phyloP scores from a whole-genome alignment of 2,113 vertebrate species.

The Meriones unguiculatus region DNA sequence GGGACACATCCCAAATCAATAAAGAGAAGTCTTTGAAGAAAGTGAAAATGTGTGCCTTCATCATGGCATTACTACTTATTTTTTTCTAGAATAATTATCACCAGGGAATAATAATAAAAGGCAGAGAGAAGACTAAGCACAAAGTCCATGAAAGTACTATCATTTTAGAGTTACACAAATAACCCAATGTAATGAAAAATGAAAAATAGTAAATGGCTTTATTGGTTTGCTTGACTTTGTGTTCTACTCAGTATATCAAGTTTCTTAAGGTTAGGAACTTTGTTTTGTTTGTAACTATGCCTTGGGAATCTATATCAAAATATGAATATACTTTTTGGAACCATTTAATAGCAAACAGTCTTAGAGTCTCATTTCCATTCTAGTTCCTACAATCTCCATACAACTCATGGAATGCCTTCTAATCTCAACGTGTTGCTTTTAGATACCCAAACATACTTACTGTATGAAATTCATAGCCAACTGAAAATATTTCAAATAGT shows the following conservation, averaged over 20 bases:
- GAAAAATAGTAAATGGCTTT: neutral
- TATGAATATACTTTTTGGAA: neutral
- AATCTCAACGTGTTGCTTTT: neutral
- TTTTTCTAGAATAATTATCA: neutral
- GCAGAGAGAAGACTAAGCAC: neutral
- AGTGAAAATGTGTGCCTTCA: neutral
- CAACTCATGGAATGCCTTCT: neutral
- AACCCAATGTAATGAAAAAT: neutral
- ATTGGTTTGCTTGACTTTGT: neutral
- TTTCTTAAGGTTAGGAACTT: neutral
- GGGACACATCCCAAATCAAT: neutral
- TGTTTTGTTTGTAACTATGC: neutral
- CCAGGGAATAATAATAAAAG: neutral
- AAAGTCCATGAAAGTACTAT: neutral
- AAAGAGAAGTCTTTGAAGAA: neutral
- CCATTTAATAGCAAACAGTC: no score
- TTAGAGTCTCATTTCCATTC: neutral
- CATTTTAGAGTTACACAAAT: neutral
- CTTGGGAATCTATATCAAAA: neutral
- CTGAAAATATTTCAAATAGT: neutral
- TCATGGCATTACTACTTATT: neutral
- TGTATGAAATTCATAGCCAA: neutral
- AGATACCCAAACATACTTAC: neutral
- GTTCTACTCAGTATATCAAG: neutral
- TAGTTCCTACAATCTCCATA: neutral